Evolutionary conservation across 2,113 vertebrate species (phyloP), one percentile per base, ranked within the genome.

Genomic region (Platichthys stellatus): DNA sequence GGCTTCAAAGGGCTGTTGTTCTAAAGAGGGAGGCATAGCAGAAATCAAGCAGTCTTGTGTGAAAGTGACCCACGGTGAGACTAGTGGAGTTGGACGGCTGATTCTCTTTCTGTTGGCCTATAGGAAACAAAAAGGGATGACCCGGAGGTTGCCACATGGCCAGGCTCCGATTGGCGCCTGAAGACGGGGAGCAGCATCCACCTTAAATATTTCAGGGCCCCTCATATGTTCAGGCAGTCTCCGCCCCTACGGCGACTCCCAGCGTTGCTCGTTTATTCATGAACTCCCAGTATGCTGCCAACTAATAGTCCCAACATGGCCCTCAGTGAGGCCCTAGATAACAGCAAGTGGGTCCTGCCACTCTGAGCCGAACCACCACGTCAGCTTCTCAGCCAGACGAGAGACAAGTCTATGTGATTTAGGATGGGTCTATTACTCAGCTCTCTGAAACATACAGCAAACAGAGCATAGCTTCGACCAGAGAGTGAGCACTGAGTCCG

Each of bases 131-230:
- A 64, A 53, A 58, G n/a, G 38, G 21, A 47, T 3, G 6, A 71
- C 70, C 28, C 4, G 62, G 64, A 74, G 65, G 76, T 69, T 31
- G 72, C 76, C 84, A 90, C 88, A 88, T 84, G 82, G 80, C 80
- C 69, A 63, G 64, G 45, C 58, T 78, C 68, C 35, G n/a, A 3
- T 82, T 65, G 69, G 15, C 7, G 85, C 91, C 89, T 15, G 73
- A 35, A 74, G 90, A 82, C 35, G 8, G 63, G 72, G 75, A 89
- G 82, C 90, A 88, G 90, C 68, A 86, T 80, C 80, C 79, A 63
- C 28, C 72, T 79, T 51, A 83, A 92, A 93, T 93, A 92, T 93
- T 93, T 93, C 86, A 93, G 80, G 64, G 67, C 59, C 77, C 67
- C 8, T 86, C 90, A 78, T 93, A 93, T 93, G 92, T 90, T 92